Conservation (phyloP, 2,888 invertebrate genomes). For the Tachystola acroxantha region DNA sequence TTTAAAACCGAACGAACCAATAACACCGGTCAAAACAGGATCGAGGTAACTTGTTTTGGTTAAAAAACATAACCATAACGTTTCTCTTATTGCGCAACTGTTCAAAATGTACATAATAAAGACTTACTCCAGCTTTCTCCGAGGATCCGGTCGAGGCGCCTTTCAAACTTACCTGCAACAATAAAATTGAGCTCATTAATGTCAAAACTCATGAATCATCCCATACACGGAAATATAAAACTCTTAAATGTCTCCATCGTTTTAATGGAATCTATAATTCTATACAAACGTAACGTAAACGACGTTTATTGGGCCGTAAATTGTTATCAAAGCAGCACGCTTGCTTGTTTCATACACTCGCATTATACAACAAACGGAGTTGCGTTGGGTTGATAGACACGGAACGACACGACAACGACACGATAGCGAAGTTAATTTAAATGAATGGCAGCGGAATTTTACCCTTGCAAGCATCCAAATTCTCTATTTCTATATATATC, state of each 20-base stretch:
- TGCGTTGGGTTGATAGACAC: neutral
- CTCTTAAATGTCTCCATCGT: slow-evolving; percentile 28
- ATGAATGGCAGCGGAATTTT: too few relatives aligned
- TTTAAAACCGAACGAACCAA: neutral
- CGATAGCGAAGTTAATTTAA: too few relatives aligned
- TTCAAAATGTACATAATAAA: slow-evolving; percentile 3
- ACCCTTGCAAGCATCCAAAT: too few relatives aligned
- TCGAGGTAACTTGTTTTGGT: neutral
- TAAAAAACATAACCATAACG: neutral
- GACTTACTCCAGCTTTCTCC: slow-evolving; percentile 12
- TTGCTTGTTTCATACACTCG: slow-evolving; percentile 11
- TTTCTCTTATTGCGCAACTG: slow-evolving; percentile 7
- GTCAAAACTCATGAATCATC: slow-evolving; percentile 24
- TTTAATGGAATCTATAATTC: too few relatives aligned
- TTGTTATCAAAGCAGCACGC: slow-evolving; percentile 30
- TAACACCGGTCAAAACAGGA: neutral
- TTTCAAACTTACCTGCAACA: slow-evolving; percentile 19
- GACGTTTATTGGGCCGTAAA: slow-evolving; percentile 40
- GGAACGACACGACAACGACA: neutral
- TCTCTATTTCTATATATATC: too few relatives aligned
- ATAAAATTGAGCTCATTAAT: slow-evolving; percentile 36
- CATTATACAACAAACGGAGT: slow-evolving; percentile 10
- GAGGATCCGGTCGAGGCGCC: slow-evolving; percentile 2
- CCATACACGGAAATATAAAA: slow-evolving; percentile 28
- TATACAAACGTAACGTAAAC: slow-evolving; percentile 28